These are phyloP conservation scores for Saccostrea cuccullata DNA, from an alignment of 1,140 invertebrate species.

Conservation along the genomic window DNA sequence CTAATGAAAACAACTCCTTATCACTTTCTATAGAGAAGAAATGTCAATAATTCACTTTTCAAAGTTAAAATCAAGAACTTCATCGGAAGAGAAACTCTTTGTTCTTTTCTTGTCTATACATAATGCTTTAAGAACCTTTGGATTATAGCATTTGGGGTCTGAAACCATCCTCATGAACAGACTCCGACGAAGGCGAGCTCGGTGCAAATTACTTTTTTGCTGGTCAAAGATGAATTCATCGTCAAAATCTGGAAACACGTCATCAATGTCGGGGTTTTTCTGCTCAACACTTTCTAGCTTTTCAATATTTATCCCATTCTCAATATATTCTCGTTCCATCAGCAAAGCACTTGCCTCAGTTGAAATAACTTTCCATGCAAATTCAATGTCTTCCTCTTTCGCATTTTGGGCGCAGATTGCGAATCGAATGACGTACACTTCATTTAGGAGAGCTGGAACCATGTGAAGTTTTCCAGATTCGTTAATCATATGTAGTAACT, in stretches of 20 bases:
- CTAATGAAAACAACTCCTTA: neutral
- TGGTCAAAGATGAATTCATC: slow-evolving; percentile 72
- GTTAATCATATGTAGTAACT: slow-evolving; percentile 95
- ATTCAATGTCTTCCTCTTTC: slow-evolving; percentile 90
- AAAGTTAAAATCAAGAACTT: neutral
- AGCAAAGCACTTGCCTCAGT: slow-evolving; percentile 90
- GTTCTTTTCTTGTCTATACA: slow-evolving; percentile 53
- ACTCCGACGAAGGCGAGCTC: slow-evolving; percentile 82
- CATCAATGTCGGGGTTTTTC: slow-evolving; percentile 66
- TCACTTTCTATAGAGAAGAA: neutral
- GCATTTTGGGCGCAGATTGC: slow-evolving; percentile 94
- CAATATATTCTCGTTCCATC: slow-evolving; percentile 46
- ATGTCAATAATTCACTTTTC: neutral
- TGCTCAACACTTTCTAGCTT: slow-evolving; percentile 35
- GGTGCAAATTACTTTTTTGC: slow-evolving; percentile 67
- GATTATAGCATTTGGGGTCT: slow-evolving; percentile 97
- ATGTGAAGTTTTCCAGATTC: slow-evolving; percentile 97
- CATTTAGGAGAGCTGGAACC: slow-evolving; percentile 94
- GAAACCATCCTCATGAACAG: slow-evolving; percentile 97
- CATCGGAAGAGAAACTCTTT: slow-evolving; percentile 38
- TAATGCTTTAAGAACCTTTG: slow-evolving; percentile 81
- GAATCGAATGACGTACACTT: slow-evolving; percentile 94
- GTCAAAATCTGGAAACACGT: slow-evolving; percentile 69
- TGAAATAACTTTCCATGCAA: slow-evolving; percentile 93
- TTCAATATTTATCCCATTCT: slow-evolving; percentile 55